Evolutionary conservation across 2,888 invertebrate genomes (phyloP).

Genomic region (Lasioglossum marginatum): DNA sequence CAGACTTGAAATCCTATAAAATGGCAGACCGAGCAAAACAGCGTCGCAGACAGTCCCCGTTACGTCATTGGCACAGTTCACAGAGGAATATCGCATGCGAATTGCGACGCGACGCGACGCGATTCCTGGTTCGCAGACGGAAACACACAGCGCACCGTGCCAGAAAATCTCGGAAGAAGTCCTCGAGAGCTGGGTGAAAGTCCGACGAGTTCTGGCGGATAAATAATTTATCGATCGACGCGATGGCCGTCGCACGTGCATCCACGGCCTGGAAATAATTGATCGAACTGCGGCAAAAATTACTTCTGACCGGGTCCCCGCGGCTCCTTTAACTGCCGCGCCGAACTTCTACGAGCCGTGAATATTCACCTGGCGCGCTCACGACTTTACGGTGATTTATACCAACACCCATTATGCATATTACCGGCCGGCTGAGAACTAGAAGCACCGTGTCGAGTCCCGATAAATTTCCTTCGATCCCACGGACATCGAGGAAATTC

Average conservation of each 20-base stretch:
- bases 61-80: slow-evolving; percentile 3
- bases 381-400: slow-evolving; percentile 31
- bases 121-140: slow-evolving; percentile 32
- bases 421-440: slow-evolving; percentile 8
- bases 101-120: no score
- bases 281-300: slow-evolving; percentile 40
- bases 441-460: slow-evolving; percentile 6
- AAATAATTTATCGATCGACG: slow-evolving; percentile 65
- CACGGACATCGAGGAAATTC: not conserved
- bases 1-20: not conserved
- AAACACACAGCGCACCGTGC: slow-evolving; percentile 13
- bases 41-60: slow-evolving; percentile 1
- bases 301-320: slow-evolving; percentile 18
- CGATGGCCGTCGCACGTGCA: not conserved
- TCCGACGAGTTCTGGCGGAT: slow-evolving; percentile 41
- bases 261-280: slow-evolving; percentile 55
- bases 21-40: not conserved
- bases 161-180: slow-evolving; percentile 33
- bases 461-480: not conserved
- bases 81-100: not conserved
- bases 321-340: not conserved
- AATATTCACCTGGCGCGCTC: slow-evolving; percentile 49
- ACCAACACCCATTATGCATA: slow-evolving; percentile 17
- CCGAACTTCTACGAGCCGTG: slow-evolving; percentile 28
- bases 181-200: slow-evolving; percentile 49